Evolutionary conservation across 2,113 vertebrate genomes (phyloP).

Genomic region (Microtus ochrogaster): DNA sequence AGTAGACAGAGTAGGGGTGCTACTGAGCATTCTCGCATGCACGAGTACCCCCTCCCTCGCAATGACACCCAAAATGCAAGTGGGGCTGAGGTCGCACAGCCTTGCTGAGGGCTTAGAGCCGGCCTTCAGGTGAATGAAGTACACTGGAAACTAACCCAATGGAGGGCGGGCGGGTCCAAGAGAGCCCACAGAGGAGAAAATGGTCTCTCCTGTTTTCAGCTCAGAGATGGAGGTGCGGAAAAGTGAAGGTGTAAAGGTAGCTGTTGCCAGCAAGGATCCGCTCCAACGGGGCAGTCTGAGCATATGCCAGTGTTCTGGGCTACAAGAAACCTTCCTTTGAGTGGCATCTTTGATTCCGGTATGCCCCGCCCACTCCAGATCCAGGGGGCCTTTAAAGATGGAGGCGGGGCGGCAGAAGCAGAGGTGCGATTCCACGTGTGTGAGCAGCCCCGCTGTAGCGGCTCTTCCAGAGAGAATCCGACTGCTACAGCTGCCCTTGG

Average conservation of each 20-base stretch:
- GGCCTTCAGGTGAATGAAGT: neutral
- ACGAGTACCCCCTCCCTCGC: no score
- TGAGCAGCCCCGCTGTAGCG: neutral
- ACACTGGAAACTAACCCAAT: neutral
- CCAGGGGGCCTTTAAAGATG: neutral
- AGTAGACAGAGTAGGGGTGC: neutral
- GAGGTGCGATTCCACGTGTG: neutral
- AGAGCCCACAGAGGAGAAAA: neutral
- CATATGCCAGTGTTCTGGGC: neutral
- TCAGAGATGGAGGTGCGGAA: neutral
- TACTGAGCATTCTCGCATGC: neutral
- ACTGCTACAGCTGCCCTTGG: slow-evolving; percentile 49
- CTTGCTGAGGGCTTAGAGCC: neutral
- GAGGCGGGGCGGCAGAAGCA: rapidly evolving
- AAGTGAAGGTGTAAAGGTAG: neutral
- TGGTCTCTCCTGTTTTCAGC: neutral
- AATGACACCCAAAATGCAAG: neutral
- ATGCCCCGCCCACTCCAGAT: neutral
- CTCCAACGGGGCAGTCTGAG: neutral
- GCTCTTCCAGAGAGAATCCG: neutral
- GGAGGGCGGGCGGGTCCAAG: neutral
- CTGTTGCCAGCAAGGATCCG: neutral
- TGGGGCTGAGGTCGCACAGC: neutral
- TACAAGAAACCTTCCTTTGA: neutral
- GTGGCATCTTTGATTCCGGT: neutral